Conservation (phyloP, 2,797 vertebrate genomes). For the Sebastes ruberrimus region DNA sequence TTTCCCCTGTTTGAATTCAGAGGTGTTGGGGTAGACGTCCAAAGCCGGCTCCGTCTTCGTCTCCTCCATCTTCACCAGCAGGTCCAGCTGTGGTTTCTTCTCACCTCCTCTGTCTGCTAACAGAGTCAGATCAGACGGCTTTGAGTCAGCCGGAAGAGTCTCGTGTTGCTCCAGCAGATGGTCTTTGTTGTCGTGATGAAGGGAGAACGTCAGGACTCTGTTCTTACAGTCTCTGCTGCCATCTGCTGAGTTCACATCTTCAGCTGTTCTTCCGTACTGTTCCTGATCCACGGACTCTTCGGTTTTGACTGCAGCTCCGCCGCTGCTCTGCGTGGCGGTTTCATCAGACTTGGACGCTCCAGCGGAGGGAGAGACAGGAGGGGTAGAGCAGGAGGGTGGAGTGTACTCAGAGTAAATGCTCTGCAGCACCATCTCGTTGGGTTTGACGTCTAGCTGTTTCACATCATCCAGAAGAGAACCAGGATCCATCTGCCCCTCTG, state of each 20-base stretch:
- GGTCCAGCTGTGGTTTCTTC: slow-evolving; percentile 42
- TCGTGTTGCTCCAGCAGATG: slow-evolving; percentile 12
- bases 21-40: slow-evolving; percentile 39
- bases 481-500: slow-evolving; percentile 50
- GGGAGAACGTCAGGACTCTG: slow-evolving; percentile 4
- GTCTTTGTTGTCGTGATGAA: slow-evolving; percentile 41
- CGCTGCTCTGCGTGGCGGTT: neutral
- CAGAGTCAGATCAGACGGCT: slow-evolving; percentile 21
- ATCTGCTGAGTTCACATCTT: slow-evolving; percentile 4
- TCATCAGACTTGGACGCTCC: slow-evolving; percentile 16
- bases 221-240: slow-evolving; percentile 19
- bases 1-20: slow-evolving; percentile 49
- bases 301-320: slow-evolving; percentile 36
- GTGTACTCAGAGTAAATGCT: slow-evolving; percentile 35
- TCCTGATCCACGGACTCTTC: slow-evolving; percentile 50
- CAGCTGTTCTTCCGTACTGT: neutral
- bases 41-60: slow-evolving; percentile 40
- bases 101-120: neutral
- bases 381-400: slow-evolving; percentile 15
- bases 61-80: slow-evolving; percentile 62
- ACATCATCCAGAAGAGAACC: slow-evolving; percentile 39
- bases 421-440: slow-evolving; percentile 28
- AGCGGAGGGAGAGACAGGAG: slow-evolving; percentile 13
- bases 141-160: slow-evolving; percentile 8
- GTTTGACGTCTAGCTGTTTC: slow-evolving; percentile 16